phyloP scores from a whole-genome alignment of 2,797 vertebrate species.

The Kryptolebias ocellatus region DNA sequence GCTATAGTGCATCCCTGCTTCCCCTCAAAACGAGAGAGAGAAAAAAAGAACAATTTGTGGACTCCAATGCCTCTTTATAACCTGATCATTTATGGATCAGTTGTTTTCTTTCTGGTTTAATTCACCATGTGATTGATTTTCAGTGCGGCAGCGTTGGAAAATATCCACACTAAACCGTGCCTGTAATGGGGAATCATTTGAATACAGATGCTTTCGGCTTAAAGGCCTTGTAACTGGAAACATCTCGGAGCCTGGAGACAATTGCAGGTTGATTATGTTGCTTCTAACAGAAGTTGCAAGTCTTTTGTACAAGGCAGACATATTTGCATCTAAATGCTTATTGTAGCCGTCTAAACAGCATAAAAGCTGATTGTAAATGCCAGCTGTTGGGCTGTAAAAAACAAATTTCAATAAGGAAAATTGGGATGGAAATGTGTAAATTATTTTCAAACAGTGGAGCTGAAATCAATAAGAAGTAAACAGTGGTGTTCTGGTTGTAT shows the following conservation, averaged over 20 bases:
- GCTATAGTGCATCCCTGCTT: slow-evolving; percentile 53
- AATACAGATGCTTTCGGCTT: slow-evolving; percentile 78
- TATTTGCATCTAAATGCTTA: slow-evolving; percentile 88
- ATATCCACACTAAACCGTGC: slow-evolving; percentile 76
- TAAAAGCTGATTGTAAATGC: slow-evolving; percentile 81
- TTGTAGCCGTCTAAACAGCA: slow-evolving; percentile 79
- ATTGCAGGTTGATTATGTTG: slow-evolving; percentile 87
- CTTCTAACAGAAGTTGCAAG: slow-evolving; percentile 80
- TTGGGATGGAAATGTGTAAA: slow-evolving; percentile 77
- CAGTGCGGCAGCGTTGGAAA: slow-evolving; percentile 83
- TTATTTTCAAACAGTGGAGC: slow-evolving; percentile 78
- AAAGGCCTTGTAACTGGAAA: slow-evolving; percentile 76
- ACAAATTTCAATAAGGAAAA: slow-evolving; percentile 78
- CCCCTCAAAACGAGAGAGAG: slow-evolving; percentile 60
- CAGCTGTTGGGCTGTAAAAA: slow-evolving; percentile 72
- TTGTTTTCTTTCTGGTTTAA: slow-evolving; percentile 89
- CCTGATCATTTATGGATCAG: slow-evolving; percentile 89
- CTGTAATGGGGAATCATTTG: slow-evolving; percentile 84
- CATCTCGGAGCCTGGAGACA: slow-evolving; percentile 82
- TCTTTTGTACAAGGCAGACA: slow-evolving; percentile 78
- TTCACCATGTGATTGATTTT: slow-evolving; percentile 90
- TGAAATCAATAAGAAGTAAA: slow-evolving; percentile 78
- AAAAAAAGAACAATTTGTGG: slow-evolving; percentile 74
- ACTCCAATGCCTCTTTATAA: slow-evolving; percentile 81
- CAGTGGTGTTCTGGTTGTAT: slow-evolving; percentile 55